Evolutionary conservation across 2,888 invertebrate species (phyloP), one percentile per base, ranked within the genome.

Genomic region (Saturnia pavonia): DNA sequence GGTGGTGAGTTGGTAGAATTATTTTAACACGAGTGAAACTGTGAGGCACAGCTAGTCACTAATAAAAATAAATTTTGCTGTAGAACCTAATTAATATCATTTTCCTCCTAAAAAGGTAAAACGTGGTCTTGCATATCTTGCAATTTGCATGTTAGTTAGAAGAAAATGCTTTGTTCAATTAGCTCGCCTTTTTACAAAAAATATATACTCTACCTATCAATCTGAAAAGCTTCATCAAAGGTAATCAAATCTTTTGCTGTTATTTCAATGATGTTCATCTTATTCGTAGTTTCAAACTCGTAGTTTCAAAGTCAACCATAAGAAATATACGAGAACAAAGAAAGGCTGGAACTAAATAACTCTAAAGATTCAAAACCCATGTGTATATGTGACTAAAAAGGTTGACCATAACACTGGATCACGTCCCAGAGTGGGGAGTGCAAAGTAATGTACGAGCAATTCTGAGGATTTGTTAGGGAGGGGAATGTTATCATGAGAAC

Each of bases 401-500:
- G 71, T 68, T 25, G 48, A 63, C 48, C 71, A 63, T 68, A 43
- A 48, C 60, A 60, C 67, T 60, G 42, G 48, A 34, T 63, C 71
- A 71, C 71, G 71, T 71, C 63, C 68, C 71, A 65, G n/a, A 12
- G 63, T 63, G 65, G 68, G 68, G 71, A 71, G 71, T 71, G 71
- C 71, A 66, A 71, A 71, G 68, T 71, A 51, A 71, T 71, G 71
- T 71, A 68, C 68, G 63, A 65, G 65, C 25, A 66, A 54, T 70
- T 67, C 66, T 25, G 42, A 67, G 67, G 66, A 70, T 70, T 70
- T 67, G 70, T 70, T 70, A 66, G 25, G 51, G 42, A 66, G 66
- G 54, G 54, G 9, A 40, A 7, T 65, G 22, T 65, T 65, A 65
- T 65, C 40, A 65, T 65, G 40, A 65, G 65, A 65, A 40, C 40